A percentile compares a stretch with the other conserved stretches of the same genome.
Conservation (phyloP, 2,888 invertebrate species). For the Ditylenchus weischeri region DNA sequence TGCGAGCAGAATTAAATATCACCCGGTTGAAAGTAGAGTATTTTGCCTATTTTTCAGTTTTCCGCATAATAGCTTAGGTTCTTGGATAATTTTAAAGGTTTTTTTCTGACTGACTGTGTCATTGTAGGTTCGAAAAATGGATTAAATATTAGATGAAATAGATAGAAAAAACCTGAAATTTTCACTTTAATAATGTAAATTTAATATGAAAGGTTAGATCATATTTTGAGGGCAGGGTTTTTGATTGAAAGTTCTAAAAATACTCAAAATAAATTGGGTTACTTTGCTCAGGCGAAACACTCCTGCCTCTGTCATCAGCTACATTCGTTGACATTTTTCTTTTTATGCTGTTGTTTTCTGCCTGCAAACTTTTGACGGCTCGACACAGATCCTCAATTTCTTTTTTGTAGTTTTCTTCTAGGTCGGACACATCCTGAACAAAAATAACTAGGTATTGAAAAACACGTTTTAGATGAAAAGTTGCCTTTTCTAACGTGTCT, state of each 20-base stretch:
- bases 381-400: conserved; percentile 85
- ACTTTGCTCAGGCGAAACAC: conserved; percentile 8
- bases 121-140: too few species aligned
- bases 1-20: too few species aligned
- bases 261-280: neutral
- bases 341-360: conserved; percentile 73
- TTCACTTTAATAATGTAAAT: conserved; percentile 17
- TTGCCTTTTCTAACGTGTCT: conserved; percentile 85
- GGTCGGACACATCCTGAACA: conserved; percentile 82
- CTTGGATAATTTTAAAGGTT: too few species aligned
- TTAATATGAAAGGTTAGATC: neutral
- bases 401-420: conserved; percentile 90
- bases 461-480: neutral
- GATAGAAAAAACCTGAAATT: neutral
- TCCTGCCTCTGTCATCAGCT: neutral
- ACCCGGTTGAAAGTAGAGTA: too few species aligned
- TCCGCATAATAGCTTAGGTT: too few species aligned
- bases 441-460: conserved; percentile 3
- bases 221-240: neutral
- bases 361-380: conserved; percentile 73
- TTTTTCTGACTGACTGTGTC: too few species aligned
- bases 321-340: conserved; percentile 11
- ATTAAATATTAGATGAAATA: too few species aligned
- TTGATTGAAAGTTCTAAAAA: neutral
- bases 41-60: too few species aligned